phyloP scores from a whole-genome alignment of 2,797 vertebrate species.

The Spinus olivaceus region DNA sequence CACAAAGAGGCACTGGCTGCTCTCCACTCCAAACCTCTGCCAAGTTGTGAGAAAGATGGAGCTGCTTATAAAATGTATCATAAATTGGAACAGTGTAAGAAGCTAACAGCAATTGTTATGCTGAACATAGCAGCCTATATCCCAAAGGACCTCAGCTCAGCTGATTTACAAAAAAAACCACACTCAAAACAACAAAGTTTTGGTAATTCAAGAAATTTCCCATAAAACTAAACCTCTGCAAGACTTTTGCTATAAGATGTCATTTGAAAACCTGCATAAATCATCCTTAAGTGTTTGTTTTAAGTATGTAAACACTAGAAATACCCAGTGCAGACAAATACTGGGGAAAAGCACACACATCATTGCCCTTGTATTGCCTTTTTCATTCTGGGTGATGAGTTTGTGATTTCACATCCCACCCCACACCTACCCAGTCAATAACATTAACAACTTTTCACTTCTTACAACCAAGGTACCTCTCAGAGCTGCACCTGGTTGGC shows the following conservation, averaged over 20 bases:
- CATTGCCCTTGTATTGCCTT: too few relatives aligned
- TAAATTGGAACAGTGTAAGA: background rate
- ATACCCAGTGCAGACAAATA: accelerated
- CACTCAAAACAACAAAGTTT: background rate
- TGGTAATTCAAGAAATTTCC: background rate
- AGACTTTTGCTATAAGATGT: background rate
- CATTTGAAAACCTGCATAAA: background rate
- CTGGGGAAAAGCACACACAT: background rate
- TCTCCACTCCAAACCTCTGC: background rate
- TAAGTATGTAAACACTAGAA: background rate
- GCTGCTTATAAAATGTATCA: background rate
- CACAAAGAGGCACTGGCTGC: background rate
- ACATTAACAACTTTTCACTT: background rate
- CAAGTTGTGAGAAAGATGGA: background rate
- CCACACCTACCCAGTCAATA: background rate
- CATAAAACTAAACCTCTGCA: background rate
- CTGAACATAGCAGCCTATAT: background rate
- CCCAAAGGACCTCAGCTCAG: background rate
- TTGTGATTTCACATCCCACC: background rate
- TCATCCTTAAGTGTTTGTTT: background rate
- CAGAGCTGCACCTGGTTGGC: background rate
- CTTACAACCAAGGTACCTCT: background rate
- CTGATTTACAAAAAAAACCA: accelerated
- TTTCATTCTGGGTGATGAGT: background rate
- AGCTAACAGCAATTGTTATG: background rate